Evolutionary conservation across 2,888 invertebrate species (phyloP), one percentile per base, ranked within the genome.

Genomic region (Volucella inflata): DNA sequence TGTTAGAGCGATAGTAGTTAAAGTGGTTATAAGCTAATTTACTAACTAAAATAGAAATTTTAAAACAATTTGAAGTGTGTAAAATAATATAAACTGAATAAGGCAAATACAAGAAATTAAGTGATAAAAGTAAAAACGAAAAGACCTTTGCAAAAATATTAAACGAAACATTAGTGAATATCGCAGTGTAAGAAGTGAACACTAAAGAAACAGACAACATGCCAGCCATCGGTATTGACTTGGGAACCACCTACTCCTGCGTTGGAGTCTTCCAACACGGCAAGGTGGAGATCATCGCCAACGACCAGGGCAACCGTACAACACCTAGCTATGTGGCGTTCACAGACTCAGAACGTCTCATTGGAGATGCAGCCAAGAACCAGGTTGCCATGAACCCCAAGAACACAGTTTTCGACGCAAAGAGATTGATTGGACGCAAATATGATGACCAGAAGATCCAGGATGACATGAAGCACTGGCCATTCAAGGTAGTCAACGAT

Each of bases 381-480:
- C 96, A 96, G 92, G 95, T 95, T 88, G 95, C 96, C 89, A 96
- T 96, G 96, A 96, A 96, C 93, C 96, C 96, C 88, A 95, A 95
- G 93, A 96, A 96, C 94, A 96, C 96, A 89, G 96, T 96, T 91
- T 96, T 96, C 92, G 98, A 98, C 94, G 98, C 97, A 89, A 95
- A 98, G 93, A 95, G 98, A 92, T 94, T 98, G 90, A 97, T 98
- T 92, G 98, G 98, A 82, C 95, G 98, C 89, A 96, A 96, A 89
- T 98, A 96, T 91, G 96, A 96, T 89, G 98, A 98, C 92, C 93
- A 94, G 60, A 95, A 97, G 36, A 97, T 99, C 72, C 98, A 98
- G 93, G 95, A 95, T 30, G 95, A 98, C 91, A 96, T 98, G 94
- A 97, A 98, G 93, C 96, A 96, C 92, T 98, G 98, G 96, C 98